Evolutionary conservation across 2,888 invertebrate species (phyloP), one percentile per base, ranked within the genome.

Genomic region (Drosophila dives): DNA sequence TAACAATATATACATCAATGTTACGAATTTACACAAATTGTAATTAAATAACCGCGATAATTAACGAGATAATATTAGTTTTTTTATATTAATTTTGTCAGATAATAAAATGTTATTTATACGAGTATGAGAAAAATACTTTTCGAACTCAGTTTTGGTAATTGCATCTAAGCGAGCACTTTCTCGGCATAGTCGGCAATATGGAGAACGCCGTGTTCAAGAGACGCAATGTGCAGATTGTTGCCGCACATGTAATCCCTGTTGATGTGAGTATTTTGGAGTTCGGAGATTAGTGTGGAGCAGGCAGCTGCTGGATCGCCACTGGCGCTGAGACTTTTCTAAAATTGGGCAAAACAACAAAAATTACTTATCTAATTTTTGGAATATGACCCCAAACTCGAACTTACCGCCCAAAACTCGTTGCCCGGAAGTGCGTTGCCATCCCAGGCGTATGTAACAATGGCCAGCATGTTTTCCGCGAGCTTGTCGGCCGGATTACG

Each of bases 361-460:
- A 8, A 12, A 20, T 42, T n/a, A 42, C 6, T 20, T 20, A 15
- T 45, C 20, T 1, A 15, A 15, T 20, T 45, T 15, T 15, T 23
- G 7, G 0, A 15, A 20, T 20, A 20, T 45, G 45, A 45, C 7
- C 15, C 7, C 15, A 45, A 45, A 23, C 20, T 20, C 20, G 20
- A 15, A 70, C 76, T 92, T 67, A 94, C 94, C 71, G 89, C 90
- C 96, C 96, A 96, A 90, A 95, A 96, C 83, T 96, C 96, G 82
- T 96, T 96, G 56, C 96, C 96, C 1, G 96, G 96, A 65, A 95
- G 93, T 1, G 96, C 94, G 86, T 96, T 96, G 5, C 95, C 95
- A 89, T 96, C 96, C 95, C 96, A 95, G 0, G 96, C 95, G 83
- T 96, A 96, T 0, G 95, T 95, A 33, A 95, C 94, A 1, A 96